Percentiles rank a stretch among this genome's conserved stretches.
These are phyloP conservation scores for Belgica antarctica DNA, from an alignment of 2,888 invertebrate genomes.

Conservation along the genomic window DNA sequence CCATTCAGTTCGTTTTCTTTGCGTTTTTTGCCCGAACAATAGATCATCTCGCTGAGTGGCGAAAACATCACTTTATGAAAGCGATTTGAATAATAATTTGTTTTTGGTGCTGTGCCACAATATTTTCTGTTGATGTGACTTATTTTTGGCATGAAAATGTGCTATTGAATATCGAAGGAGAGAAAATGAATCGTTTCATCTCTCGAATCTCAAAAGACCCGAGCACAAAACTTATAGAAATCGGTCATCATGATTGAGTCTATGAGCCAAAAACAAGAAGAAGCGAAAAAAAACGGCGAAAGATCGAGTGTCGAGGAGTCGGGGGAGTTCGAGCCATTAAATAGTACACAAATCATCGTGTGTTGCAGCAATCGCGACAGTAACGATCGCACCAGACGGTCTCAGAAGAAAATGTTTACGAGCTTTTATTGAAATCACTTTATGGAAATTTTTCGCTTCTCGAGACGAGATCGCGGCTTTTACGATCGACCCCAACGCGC, in stretches of 20 bases:
- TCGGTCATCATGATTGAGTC: constrained; percentile 22
- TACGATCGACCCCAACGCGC: constrained; percentile 13
- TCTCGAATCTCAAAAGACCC: constrained; percentile 11
- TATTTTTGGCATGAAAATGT: constrained; percentile 1
- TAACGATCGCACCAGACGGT: constrained; percentile 17
- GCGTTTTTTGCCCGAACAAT: constrained; percentile 10
- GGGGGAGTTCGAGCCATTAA: constrained; percentile 23
- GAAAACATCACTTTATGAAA: constrained; percentile 13
- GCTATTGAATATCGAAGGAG: constrained; percentile 19
- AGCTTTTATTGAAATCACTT: constrained; percentile 11
- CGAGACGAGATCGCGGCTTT: neutral
- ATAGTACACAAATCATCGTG: neutral
- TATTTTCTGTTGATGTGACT: constrained; percentile 16
- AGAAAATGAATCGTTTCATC: neutral
- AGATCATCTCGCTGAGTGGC: constrained; percentile 24
- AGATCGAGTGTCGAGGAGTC: neutral
- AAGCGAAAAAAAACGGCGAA: neutral
- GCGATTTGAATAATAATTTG: neutral
- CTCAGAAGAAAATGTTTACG: constrained; percentile 18
- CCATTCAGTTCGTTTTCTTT: neutral
- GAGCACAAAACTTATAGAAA: neutral
- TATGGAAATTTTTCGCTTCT: neutral
- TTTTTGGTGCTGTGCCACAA: constrained; percentile 25
- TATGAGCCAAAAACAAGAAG: neutral
- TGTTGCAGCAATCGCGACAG: constrained; percentile 16